Percentiles rank a stretch among this genome's conserved stretches.
Evolutionary conservation across 1,140 invertebrate genomes (phyloP).

Genomic region (Ostrea edulis): DNA sequence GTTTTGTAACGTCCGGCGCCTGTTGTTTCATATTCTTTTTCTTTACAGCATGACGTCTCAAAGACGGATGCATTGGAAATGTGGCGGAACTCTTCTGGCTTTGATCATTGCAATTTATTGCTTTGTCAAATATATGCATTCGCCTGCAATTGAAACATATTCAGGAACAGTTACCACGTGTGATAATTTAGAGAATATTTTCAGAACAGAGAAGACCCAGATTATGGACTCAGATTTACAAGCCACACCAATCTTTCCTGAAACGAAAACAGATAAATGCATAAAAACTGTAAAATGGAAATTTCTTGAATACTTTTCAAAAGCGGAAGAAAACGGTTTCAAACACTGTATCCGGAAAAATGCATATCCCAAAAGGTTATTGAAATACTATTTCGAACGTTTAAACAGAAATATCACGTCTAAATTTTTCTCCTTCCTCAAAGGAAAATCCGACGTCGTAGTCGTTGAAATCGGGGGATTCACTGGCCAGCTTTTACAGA

Average conservation of each 20-base stretch:
- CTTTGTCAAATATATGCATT: no score
- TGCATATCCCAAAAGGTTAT: no score
- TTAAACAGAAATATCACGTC: neutral
- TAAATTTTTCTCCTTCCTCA: neutral
- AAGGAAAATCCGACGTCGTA: neutral
- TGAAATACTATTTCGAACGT: neutral
- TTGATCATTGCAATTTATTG: neutral
- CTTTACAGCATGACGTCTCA: no score
- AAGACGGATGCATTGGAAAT: no score
- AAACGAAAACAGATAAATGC: neutral
- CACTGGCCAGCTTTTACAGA: neutral
- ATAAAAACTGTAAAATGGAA: neutral
- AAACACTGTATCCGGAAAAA: neutral
- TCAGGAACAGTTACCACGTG: neutral
- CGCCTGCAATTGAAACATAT: no score
- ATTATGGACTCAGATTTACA: neutral
- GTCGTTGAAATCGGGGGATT: constrained; percentile 4
- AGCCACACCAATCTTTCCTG: neutral
- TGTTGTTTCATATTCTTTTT: no score
- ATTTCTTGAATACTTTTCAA: neutral
- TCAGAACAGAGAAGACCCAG: neutral
- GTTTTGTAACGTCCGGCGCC: no score
- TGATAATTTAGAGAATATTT: neutral
- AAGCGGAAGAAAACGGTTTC: neutral
- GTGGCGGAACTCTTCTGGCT: no score